Conservation (phyloP, 2,797 vertebrate genomes). For the Neosilurus hyrtlii region DNA sequence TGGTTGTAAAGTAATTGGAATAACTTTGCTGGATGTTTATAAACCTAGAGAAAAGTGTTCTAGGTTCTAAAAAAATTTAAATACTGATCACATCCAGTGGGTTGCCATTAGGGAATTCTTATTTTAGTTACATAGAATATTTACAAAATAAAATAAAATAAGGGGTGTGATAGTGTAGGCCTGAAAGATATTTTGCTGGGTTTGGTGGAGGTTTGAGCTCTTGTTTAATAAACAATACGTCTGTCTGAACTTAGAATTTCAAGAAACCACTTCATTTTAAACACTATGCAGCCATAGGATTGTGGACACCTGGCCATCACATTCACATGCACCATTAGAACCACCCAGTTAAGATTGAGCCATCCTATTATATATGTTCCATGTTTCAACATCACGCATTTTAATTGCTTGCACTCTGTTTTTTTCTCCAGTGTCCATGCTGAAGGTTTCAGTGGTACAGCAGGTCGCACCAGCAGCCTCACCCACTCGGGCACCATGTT, state of each 20-base stretch:
- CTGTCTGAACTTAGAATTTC: not conserved
- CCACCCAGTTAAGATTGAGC: not conserved
- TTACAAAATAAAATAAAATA: no score
- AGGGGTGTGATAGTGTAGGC: no score
- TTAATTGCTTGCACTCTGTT: not conserved
- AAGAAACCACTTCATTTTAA: not conserved
- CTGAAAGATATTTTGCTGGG: no score
- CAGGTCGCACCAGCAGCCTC: constrained; percentile 77
- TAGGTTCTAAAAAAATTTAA: no score
- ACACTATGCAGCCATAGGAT: not conserved
- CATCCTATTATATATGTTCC: not conserved
- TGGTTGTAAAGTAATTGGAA: no score
- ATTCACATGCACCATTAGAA: not conserved
- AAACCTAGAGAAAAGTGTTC: no score
- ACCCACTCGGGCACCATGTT: constrained; percentile 73
- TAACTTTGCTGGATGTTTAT: no score
- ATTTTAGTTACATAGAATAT: no score
- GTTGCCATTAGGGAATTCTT: no score
- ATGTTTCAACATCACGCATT: not conserved
- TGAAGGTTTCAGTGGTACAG: constrained; percentile 72
- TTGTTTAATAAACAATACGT: not conserved
- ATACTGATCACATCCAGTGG: no score
- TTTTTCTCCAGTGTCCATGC: constrained; percentile 64
- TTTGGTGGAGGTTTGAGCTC: no score
- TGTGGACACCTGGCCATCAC: not conserved